phyloP scores from a whole-genome alignment of 1,140 invertebrate genomes.

The Cydia amplana region DNA sequence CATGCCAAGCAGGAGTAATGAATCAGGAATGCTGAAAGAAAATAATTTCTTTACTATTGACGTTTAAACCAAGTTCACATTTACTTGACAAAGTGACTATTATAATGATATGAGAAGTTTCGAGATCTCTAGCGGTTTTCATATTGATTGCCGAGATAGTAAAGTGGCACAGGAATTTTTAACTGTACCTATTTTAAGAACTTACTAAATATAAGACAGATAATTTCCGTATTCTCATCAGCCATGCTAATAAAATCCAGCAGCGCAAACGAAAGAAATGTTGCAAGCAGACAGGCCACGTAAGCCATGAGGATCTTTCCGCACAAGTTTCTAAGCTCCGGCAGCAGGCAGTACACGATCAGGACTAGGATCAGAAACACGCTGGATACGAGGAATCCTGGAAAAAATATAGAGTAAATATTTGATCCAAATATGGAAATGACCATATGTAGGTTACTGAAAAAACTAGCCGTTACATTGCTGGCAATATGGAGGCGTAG shows the following conservation, averaged over 20 bases:
- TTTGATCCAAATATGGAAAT: too few relatives aligned
- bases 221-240: neutral
- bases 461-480: too few relatives aligned
- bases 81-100: neutral
- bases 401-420: slow-evolving; percentile 8
- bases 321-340: slow-evolving; percentile 60
- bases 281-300: slow-evolving; percentile 52
- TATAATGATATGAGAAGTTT: too few relatives aligned
- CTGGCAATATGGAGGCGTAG: too few relatives aligned
- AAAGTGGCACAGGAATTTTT: too few relatives aligned
- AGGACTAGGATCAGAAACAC: slow-evolving; percentile 60
- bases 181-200: too few relatives aligned
- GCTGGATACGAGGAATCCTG: slow-evolving; percentile 52
- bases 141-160: too few relatives aligned
- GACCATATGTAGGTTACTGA: too few relatives aligned
- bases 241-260: slow-evolving; percentile 36
- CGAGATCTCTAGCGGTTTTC: too few relatives aligned
- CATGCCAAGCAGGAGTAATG: slow-evolving; percentile 89
- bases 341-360: slow-evolving; percentile 54
- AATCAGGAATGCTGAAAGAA: slow-evolving; percentile 62
- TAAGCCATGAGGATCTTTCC: slow-evolving; percentile 63
- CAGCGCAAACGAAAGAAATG: slow-evolving; percentile 43
- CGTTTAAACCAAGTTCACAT: slow-evolving; percentile 12
- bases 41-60: slow-evolving; percentile 19
- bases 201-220: slow-evolving; percentile 48